These are phyloP conservation scores for Drosophila paucipuncta DNA, from an alignment of 2,888 invertebrate genomes.

Conservation along the genomic window DNA sequence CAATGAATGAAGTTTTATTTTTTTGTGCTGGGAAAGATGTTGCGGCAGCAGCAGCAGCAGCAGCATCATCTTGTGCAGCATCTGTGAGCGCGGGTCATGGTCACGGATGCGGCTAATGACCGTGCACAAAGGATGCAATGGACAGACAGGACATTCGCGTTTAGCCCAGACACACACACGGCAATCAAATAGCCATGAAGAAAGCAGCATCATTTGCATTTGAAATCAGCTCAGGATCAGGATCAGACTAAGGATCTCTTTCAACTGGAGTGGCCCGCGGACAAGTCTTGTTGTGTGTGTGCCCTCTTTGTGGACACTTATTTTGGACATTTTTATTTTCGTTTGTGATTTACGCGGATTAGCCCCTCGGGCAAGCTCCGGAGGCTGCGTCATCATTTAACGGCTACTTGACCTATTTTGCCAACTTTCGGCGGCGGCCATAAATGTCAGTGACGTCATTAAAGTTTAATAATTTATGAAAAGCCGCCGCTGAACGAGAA, in stretches of 20 bases:
- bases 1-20: conserved; percentile 20
- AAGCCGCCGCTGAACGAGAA: conserved; percentile 35
- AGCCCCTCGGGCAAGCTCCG: conserved; percentile 38
- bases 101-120: conserved; percentile 77
- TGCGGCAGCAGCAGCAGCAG: neutral
- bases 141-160: conserved; percentile 62
- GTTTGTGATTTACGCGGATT: conserved; percentile 79
- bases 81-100: conserved; percentile 56
- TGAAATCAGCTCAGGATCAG: conserved; percentile 73
- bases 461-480: conserved; percentile 77
- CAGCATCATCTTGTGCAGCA: conserved; percentile 53
- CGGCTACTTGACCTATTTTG: conserved; percentile 78
- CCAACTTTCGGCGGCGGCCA: conserved; percentile 70
- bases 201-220: conserved; percentile 69
- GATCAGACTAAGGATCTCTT: conserved; percentile 17
- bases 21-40: conserved; percentile 36
- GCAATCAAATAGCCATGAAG: conserved; percentile 74
- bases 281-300: conserved; percentile 35
- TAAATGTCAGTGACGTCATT: conserved; percentile 78
- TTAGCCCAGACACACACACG: conserved; percentile 63
- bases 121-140: conserved; percentile 68
- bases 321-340: conserved; percentile 79
- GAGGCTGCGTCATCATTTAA: conserved; percentile 66
- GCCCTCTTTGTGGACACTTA: conserved; percentile 75
- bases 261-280: conserved; percentile 30